These are phyloP conservation scores for Catocala nupta DNA, from an alignment of 2,888 invertebrate genomes.

Conservation along the genomic window DNA sequence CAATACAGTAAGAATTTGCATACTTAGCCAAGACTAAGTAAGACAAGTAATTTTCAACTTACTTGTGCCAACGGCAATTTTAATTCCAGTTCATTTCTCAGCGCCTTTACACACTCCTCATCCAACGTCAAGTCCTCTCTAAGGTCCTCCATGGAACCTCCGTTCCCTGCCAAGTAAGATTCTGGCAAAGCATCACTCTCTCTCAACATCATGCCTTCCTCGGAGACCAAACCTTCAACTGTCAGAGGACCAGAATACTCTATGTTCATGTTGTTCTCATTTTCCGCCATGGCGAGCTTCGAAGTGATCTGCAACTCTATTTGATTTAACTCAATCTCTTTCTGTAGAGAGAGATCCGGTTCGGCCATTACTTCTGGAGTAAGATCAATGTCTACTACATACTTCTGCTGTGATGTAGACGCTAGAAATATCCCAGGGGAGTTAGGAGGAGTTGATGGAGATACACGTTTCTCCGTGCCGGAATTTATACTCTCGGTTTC, in stretches of 20 bases:
- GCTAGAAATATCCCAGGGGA: constrained; percentile 78
- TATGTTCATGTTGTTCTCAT: constrained; percentile 84
- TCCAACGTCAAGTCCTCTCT: constrained; percentile 89
- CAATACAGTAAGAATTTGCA: no score
- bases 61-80: constrained; percentile 91
- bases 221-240: constrained; percentile 68
- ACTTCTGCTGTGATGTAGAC: constrained; percentile 75
- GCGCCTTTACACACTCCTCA: constrained; percentile 90
- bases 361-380: constrained; percentile 53
- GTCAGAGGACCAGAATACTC: constrained; percentile 81
- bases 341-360: constrained; percentile 57
- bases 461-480: constrained; percentile 72
- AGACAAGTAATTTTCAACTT: constrained; percentile 41
- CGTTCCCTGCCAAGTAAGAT: constrained; percentile 80
- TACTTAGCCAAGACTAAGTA: no score
- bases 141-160: constrained; percentile 81
- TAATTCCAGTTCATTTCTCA: constrained; percentile 90
- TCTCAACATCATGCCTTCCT: constrained; percentile 59
- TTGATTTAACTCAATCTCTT: constrained; percentile 76
- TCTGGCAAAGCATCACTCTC: constrained; percentile 71
- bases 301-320: constrained; percentile 82
- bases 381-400: constrained; percentile 75
- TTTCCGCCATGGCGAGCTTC: constrained; percentile 84
- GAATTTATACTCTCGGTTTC: constrained; percentile 64
- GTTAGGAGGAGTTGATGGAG: constrained; percentile 80